phyloP scores from a whole-genome alignment of 2,113 vertebrate genomes.

The Taurulus bubalis region DNA sequence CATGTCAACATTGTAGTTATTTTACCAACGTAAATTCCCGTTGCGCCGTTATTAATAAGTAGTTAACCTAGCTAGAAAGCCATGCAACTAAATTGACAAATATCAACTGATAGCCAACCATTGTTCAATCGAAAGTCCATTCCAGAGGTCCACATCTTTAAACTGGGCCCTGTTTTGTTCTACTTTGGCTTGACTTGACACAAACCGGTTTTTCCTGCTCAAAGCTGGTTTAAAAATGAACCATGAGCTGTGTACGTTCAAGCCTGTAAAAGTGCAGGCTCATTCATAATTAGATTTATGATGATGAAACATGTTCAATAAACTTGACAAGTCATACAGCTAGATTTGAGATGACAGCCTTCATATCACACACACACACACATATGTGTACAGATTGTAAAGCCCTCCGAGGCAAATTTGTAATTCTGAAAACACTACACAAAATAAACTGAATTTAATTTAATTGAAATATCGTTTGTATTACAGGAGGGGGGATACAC shows the following conservation, averaged over 20 bases:
- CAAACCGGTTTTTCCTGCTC: background rate
- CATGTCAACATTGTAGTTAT: background rate
- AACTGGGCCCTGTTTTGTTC: background rate
- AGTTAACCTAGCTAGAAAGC: no score
- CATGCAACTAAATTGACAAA: no score
- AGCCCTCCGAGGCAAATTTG: no score
- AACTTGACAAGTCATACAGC: background rate
- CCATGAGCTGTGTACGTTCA: background rate
- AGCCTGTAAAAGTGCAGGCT: background rate
- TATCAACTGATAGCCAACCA: background rate
- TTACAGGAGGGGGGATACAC: slow-evolving; percentile 34
- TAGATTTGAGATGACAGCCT: background rate
- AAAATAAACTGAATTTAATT: no score
- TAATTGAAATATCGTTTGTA: background rate
- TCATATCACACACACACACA: background rate
- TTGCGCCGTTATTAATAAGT: background rate
- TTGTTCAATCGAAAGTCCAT: background rate
- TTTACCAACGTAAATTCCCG: background rate
- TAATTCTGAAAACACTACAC: no score
- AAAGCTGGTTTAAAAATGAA: background rate
- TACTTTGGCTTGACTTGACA: background rate
- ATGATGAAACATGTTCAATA: background rate
- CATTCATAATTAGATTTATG: background rate
- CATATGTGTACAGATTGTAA: no score
- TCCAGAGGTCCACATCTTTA: background rate